Evolutionary conservation across 2,113 vertebrate genomes (phyloP).

Genomic region (Paratilapia polleni): DNA sequence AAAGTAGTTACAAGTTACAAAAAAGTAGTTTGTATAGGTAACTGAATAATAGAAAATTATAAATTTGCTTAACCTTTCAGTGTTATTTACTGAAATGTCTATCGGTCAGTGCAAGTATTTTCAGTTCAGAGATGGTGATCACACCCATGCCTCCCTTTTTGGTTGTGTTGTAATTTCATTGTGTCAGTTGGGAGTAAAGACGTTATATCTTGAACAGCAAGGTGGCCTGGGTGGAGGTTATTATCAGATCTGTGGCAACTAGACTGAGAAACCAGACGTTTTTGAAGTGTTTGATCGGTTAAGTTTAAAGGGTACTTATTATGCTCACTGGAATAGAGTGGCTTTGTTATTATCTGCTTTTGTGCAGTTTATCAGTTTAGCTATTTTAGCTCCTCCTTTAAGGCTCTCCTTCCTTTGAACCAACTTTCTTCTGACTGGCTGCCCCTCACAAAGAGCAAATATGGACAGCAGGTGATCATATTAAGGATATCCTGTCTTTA

Average conservation of each 20-base stretch:
- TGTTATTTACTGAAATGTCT: conserved; percentile 2
- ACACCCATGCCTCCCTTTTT: neutral
- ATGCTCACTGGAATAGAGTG: neutral
- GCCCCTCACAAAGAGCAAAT: neutral
- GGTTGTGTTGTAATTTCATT: conserved; percentile 32
- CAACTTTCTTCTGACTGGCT: neutral
- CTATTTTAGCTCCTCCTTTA: neutral
- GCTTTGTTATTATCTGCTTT: neutral
- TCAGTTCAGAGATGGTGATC: neutral
- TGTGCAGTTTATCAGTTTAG: neutral
- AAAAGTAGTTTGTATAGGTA: neutral
- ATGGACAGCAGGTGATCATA: neutral
- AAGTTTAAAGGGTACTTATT: neutral
- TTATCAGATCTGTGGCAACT: conserved; percentile 54
- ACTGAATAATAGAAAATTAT: neutral
- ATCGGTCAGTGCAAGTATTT: neutral
- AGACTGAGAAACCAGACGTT: neutral
- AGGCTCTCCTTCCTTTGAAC: neutral
- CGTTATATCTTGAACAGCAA: conserved; percentile 69
- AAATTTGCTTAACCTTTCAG: neutral
- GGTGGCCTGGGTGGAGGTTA: conserved; percentile 67
- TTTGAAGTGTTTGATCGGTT: neutral
- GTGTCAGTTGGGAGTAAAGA: conserved; percentile 13
- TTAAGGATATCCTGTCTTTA: neutral
- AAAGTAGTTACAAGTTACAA: too few relatives aligned